Percentiles rank a stretch among this genome's conserved stretches.
These are phyloP conservation scores for Mormyrus proboscirostris DNA, from an alignment of 2,797 vertebrate species.

Conservation along the genomic window DNA sequence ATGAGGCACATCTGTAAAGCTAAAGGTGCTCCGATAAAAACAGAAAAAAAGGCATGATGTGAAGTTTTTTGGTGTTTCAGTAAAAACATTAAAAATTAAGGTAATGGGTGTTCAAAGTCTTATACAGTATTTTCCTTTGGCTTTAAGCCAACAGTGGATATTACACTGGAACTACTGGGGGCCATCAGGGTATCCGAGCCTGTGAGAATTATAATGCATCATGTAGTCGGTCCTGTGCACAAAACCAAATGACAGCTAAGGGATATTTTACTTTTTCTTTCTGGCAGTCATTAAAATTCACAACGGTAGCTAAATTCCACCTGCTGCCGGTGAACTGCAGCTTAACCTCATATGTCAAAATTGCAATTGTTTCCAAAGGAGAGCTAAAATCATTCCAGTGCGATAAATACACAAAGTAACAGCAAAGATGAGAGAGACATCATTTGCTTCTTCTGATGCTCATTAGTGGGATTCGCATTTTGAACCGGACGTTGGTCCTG, in stretches of 20 bases:
- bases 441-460: background rate
- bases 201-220: background rate
- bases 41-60: background rate
- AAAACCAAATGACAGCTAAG: background rate
- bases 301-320: background rate
- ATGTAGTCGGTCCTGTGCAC: background rate
- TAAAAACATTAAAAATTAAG: background rate
- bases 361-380: background rate
- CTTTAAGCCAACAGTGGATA: background rate
- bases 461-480: background rate
- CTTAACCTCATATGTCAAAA: background rate
- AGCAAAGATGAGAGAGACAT: background rate
- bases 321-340: background rate
- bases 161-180: background rate
- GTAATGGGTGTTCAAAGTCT: background rate
- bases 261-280: background rate
- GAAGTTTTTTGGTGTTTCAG: background rate
- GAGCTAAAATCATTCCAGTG: background rate
- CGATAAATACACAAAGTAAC: background rate
- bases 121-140: background rate
- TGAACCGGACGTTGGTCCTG: background rate
- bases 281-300: background rate
- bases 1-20: conserved; percentile 6
- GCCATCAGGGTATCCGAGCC: background rate
- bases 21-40: background rate